Base-by-base conservation (phyloP, 2,888 invertebrate genomes). In the Microdon myrmicae region DNA sequence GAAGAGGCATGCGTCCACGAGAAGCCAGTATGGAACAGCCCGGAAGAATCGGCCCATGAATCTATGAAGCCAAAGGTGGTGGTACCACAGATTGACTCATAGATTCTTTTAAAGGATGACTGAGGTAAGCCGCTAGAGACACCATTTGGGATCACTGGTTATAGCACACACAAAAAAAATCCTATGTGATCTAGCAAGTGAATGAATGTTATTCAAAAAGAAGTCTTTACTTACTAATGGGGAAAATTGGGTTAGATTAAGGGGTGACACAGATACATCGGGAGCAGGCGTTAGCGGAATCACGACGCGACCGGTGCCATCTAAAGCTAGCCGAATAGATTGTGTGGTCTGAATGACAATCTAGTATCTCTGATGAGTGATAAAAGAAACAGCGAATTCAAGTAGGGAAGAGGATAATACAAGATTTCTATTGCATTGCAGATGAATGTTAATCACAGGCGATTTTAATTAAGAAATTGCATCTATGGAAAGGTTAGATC, bases 191-290 rank as follows among this genome's bases (percentile, higher is more conserved):
- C n/a, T n/a, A n/a, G 38, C 39, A 29, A 26, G 12, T 20, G 32
- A 22, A n/a, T n/a, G n/a, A n/a, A n/a, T n/a, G n/a, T n/a, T n/a
- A n/a, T n/a, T n/a, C n/a, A n/a, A n/a, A n/a, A n/a, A n/a, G n/a
- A n/a, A n/a, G n/a, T n/a, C n/a, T n/a, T n/a, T n/a, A n/a, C n/a
- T n/a, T 34, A 14, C 44, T 35, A 25, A 48, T 29, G 34, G 23
- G 19, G 14, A 54, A 56, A 64, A 64, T 64, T 64, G 58, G 64
- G 64, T 64, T 58, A 58, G 58, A 64, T 64, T 64, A 64, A 47
- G 64, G 64, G 64, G 64, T 56, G 64, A 56, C 64, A 64, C 37
- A 64, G 51, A 58, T 64, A 31, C 17, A 28, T 43, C 10, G 37
- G 16, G 29, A 51, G 37, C 53, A 19, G 43, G 14, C 31, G 17